Conservation (phyloP, 2,113 vertebrate species). For the Callospermophilus lateralis region DNA sequence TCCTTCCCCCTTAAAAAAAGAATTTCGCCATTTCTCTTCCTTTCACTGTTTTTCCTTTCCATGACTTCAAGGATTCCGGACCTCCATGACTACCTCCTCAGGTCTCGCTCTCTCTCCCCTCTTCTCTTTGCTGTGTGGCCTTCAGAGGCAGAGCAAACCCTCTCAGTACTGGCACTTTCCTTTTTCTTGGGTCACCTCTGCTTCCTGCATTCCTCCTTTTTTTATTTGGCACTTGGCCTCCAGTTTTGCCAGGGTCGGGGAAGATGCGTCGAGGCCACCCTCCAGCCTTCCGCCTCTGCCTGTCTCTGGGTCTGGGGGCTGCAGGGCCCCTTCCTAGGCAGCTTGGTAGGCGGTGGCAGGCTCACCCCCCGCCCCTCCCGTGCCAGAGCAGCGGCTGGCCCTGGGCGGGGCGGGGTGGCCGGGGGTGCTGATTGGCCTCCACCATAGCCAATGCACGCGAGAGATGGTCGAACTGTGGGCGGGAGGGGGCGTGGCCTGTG, state of each 20-base stretch:
- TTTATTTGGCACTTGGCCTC: conserved; percentile 20
- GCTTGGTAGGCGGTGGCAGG: not conserved
- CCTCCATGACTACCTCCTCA: not conserved
- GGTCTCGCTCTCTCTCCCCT: not conserved
- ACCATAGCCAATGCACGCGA: conserved; percentile 53
- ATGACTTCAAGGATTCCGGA: not conserved
- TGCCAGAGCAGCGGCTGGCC: accelerated
- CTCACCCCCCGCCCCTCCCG: not conserved
- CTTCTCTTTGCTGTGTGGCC: conserved; percentile 50
- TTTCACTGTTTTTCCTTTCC: not conserved
- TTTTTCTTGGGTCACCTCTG: conserved; percentile 71
- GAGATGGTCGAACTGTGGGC: accelerated
- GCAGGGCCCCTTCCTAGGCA: not conserved
- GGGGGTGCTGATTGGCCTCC: conserved; percentile 43
- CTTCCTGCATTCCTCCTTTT: conserved; percentile 74
- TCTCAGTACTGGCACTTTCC: conserved; percentile 47
- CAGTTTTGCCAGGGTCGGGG: not conserved
- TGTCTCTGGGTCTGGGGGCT: not conserved
- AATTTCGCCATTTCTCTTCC: not conserved
- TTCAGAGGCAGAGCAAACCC: conserved; percentile 42
- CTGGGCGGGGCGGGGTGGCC: not conserved
- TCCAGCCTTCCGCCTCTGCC: not conserved
- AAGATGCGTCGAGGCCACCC: not conserved
- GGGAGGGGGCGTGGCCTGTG: not conserved
- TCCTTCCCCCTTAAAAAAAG: not conserved